Evolutionary conservation across 2,113 vertebrate genomes (phyloP).

Genomic region (Candoia aspera): DNA sequence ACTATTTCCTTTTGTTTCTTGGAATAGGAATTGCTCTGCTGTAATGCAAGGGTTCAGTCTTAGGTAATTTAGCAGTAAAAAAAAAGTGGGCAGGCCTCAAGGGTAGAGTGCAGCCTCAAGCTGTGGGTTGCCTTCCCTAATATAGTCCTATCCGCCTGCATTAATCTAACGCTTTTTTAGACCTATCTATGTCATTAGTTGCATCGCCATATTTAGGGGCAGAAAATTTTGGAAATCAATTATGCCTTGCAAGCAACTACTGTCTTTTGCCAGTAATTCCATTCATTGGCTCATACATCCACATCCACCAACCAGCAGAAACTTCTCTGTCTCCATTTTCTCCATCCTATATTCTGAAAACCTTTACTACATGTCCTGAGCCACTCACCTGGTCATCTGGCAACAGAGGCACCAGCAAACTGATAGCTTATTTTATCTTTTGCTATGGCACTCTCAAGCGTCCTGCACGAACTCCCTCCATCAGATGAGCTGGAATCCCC

Average conservation of each 20-base stretch:
- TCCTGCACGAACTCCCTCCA: neutral
- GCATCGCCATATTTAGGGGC: neutral
- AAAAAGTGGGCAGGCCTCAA: neutral
- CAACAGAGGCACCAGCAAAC: neutral
- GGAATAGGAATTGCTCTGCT: neutral
- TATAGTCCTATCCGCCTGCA: neutral
- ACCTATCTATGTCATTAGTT: neutral
- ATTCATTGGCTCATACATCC: neutral
- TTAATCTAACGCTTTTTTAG: neutral
- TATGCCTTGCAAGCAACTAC: neutral
- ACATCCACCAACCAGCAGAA: neutral
- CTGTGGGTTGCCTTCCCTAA: neutral
- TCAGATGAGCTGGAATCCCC: neutral
- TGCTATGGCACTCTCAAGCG: neutral
- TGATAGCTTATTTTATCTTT: neutral
- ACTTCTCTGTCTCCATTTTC: neutral
- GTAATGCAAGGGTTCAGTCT: neutral
- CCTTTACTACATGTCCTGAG: neutral
- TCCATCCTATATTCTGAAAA: neutral
- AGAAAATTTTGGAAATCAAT: neutral
- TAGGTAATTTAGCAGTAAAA: neutral
- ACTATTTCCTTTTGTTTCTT: neutral
- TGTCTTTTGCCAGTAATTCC: neutral
- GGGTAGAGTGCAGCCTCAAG: neutral
- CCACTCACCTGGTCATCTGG: neutral